phyloP scores from a whole-genome alignment of 2,888 invertebrate species.

The Leucophora obtusa region DNA sequence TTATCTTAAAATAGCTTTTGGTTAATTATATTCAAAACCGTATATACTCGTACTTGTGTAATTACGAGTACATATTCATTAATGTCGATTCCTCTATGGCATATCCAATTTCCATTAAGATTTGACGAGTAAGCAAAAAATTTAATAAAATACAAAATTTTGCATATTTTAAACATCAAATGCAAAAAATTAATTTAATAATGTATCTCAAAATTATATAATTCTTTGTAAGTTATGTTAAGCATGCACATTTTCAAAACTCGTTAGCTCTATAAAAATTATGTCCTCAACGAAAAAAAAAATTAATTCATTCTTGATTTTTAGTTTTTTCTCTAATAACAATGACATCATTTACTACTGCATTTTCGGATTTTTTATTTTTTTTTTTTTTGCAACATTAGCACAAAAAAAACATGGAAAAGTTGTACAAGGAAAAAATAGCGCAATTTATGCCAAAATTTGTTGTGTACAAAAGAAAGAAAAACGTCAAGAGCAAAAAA shows the following conservation, averaged over 20 bases:
- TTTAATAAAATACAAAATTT: no score
- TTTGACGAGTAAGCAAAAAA: no score
- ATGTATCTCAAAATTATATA: no score
- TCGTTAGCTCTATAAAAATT: not conserved
- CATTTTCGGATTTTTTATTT: conserved; percentile 12
- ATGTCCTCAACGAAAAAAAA: not conserved
- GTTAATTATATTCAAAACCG: no score
- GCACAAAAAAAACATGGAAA: conserved; percentile 29
- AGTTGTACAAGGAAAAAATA: conserved; percentile 25
- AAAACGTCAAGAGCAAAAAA: not conserved
- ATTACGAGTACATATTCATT: no score
- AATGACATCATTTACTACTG: conserved; percentile 55
- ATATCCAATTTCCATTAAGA: no score
- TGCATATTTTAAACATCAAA: no score
- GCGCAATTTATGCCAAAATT: conserved; percentile 31
- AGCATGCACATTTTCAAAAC: not conserved
- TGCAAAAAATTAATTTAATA: no score
- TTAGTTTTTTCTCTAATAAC: conserved; percentile 11
- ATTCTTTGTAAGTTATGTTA: not conserved
- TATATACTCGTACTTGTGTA: no score
- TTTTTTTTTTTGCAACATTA: not conserved
- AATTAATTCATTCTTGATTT: conserved; percentile 27
- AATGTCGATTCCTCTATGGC: no score
- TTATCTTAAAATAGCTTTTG: no score
- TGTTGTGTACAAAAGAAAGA: not conserved